These are phyloP conservation scores for Chaetops frenatus DNA, from an alignment of 2,113 vertebrate species.

Conservation along the genomic window DNA sequence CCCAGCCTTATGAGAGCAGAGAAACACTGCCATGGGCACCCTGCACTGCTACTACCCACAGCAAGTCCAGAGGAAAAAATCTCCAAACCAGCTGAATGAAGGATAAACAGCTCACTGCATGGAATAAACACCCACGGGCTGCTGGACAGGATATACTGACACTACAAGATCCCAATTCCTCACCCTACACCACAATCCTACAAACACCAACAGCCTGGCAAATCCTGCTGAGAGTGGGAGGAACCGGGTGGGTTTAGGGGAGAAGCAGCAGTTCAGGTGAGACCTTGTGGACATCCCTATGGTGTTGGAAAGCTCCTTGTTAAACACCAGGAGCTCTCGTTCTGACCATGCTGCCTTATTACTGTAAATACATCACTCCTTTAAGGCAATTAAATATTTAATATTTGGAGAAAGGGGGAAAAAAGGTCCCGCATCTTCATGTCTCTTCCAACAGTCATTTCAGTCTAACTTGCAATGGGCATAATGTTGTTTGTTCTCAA, in stretches of 20 bases:
- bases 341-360: neutral
- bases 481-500: neutral
- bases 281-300: neutral
- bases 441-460: neutral
- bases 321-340: neutral
- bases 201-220: neutral
- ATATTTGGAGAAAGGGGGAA: neutral
- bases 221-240: neutral
- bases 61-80: rapidly evolving
- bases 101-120: rapidly evolving
- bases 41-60: neutral
- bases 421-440: neutral
- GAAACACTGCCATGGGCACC: rapidly evolving
- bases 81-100: neutral
- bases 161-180: neutral
- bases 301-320: neutral
- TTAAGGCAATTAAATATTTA: constrained; percentile 48
- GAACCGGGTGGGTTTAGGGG: neutral
- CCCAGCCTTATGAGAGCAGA: neutral
- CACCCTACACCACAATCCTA: rapidly evolving
- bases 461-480: neutral
- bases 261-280: neutral
- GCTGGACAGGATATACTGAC: neutral
- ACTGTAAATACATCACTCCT: constrained; percentile 28
- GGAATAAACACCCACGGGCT: neutral